Evolutionary conservation across 2,113 vertebrate genomes (phyloP).

Genomic region (Ursus arctos): DNA sequence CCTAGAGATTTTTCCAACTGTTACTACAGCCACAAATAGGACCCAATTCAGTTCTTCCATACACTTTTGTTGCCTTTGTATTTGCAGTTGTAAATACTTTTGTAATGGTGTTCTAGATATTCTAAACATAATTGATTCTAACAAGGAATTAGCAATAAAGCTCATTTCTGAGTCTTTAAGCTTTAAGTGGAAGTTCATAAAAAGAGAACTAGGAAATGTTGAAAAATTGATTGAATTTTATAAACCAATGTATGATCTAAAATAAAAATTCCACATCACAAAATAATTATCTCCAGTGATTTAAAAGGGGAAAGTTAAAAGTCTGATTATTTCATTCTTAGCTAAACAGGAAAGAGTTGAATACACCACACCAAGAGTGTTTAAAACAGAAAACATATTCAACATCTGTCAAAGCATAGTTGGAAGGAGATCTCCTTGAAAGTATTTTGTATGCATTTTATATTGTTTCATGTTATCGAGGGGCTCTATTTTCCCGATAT

Average conservation of each 20-base stretch:
- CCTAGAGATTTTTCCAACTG: neutral
- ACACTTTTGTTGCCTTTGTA: neutral
- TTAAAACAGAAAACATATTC: conserved; percentile 72
- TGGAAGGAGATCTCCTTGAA: conserved; percentile 56
- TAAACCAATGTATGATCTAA: conserved; percentile 52
- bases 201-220: conserved; percentile 42
- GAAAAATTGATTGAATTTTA: conserved; percentile 58
- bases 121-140: conserved; percentile 67
- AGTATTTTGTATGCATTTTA: conserved; percentile 64
- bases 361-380: neutral
- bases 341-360: conserved; percentile 12
- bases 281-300: conserved; percentile 57
- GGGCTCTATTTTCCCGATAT: conserved; percentile 48
- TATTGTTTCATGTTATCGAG: conserved; percentile 61
- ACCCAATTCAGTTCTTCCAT: neutral
- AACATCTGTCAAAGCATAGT: conserved; percentile 61
- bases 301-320: conserved; percentile 55
- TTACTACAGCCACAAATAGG: neutral
- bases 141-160: conserved; percentile 65
- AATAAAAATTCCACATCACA: conserved; percentile 69
- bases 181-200: conserved; percentile 66
- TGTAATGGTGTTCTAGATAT: conserved; percentile 49
- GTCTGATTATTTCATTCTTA: conserved; percentile 64
- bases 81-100: conserved; percentile 51
- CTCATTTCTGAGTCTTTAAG: conserved; percentile 58